Conservation (phyloP, 2,797 vertebrate species). For the Mus spretus region DNA sequence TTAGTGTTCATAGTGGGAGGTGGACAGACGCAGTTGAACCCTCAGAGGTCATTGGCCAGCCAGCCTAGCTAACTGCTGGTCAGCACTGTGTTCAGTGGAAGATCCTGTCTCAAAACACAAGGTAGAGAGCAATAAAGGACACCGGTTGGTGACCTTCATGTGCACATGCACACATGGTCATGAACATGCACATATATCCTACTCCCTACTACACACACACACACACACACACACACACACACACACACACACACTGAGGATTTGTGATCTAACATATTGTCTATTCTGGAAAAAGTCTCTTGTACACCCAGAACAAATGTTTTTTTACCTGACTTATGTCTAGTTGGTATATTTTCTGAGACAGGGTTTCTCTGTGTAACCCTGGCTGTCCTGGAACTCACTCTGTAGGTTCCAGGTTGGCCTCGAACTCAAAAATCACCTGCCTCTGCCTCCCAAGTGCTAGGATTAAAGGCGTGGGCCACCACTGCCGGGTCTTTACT, state of each 20-base stretch:
- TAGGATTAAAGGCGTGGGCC: no score
- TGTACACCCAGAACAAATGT: not conserved
- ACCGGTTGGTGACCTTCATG: not conserved
- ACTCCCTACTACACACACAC: not conserved
- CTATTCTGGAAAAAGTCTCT: not conserved
- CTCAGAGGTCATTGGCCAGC: not conserved
- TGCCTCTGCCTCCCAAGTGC: no score
- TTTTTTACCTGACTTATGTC: not conserved
- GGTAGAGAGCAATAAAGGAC: not conserved
- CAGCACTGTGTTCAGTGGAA: not conserved
- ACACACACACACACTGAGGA: not conserved
- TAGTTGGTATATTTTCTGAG: no score
- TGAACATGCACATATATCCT: not conserved
- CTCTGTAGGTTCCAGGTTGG: no score
- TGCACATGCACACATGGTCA: no score
- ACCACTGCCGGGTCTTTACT: no score
- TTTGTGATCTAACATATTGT: not conserved
- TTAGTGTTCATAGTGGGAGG: not conserved
- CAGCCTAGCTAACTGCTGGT: not conserved
- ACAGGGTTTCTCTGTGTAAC: no score
- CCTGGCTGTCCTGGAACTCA: no score
- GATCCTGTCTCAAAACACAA: not conserved
- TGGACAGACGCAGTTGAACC: not conserved
- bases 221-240: not conserved
- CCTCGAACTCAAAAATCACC: no score